Conservation (phyloP, 2,888 invertebrate species). For the Pycnomerus fuliginosus region DNA sequence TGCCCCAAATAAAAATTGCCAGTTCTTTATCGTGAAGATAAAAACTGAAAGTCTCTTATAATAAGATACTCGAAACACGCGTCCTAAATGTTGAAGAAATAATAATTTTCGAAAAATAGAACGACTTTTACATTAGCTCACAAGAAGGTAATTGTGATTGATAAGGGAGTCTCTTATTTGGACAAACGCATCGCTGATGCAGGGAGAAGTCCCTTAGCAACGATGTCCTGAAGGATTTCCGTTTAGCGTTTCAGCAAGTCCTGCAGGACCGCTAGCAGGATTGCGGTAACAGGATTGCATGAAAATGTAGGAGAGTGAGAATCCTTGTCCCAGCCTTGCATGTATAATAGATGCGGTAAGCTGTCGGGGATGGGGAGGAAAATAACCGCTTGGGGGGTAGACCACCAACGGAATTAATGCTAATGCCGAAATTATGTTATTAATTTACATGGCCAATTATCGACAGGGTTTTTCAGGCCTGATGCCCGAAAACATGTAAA, state of each 20-base stretch:
- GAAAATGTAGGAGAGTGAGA: slow-evolving; percentile 30
- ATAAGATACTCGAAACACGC: too few species aligned
- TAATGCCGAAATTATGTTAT: slow-evolving; percentile 45
- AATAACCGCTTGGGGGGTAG: slow-evolving; percentile 27
- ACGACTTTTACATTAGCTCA: too few species aligned
- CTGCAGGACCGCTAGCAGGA: slow-evolving; percentile 40
- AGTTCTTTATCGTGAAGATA: too few species aligned
- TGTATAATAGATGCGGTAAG: slow-evolving; percentile 43
- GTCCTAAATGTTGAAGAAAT: too few species aligned
- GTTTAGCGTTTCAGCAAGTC: slow-evolving; percentile 31
- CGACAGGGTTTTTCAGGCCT: slow-evolving; percentile 16
- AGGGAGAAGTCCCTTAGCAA: slow-evolving; percentile 19
- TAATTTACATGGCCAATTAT: slow-evolving; percentile 40
- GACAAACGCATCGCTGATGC: too few species aligned
- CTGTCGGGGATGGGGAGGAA: slow-evolving; percentile 23
- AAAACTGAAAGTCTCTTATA: too few species aligned
- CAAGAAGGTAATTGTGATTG: too few species aligned
- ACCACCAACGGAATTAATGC: slow-evolving; percentile 31
- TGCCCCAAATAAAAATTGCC: too few species aligned
- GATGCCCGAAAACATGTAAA: too few species aligned
- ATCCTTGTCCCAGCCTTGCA: slow-evolving; percentile 35
- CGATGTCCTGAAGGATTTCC: slow-evolving; percentile 25
- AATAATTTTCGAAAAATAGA: too few species aligned
- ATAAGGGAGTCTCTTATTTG: too few species aligned
- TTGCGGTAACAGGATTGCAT: slow-evolving; percentile 39